Conservation (phyloP, 2,888 invertebrate species). For the Leucoma salicis region DNA sequence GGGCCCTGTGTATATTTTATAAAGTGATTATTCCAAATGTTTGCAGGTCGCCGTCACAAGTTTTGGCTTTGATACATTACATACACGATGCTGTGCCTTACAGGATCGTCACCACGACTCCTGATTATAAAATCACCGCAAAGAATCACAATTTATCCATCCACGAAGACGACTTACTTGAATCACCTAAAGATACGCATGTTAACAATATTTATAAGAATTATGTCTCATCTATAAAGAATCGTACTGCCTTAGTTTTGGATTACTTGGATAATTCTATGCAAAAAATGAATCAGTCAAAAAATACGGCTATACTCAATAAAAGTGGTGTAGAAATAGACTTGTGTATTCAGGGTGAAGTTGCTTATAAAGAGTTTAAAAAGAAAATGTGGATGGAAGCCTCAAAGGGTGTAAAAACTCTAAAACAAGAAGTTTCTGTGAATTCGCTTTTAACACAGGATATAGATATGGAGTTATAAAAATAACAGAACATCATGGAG, state of each 20-base stretch:
- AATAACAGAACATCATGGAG: background rate
- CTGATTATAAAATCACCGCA: slow-evolving; percentile 42
- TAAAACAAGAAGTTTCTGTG: slow-evolving; percentile 9
- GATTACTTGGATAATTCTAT: slow-evolving; percentile 59
- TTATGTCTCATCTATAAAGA: slow-evolving; percentile 46
- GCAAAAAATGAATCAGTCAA: slow-evolving; percentile 57
- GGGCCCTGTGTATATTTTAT: too few relatives aligned
- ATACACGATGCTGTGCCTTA: slow-evolving; percentile 61
- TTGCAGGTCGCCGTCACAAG: slow-evolving; percentile 55
- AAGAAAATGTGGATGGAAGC: slow-evolving; percentile 44
- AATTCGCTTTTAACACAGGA: slow-evolving; percentile 20
- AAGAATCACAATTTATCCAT: slow-evolving; percentile 32
- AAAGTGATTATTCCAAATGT: background rate
- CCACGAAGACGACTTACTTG: slow-evolving; percentile 34
- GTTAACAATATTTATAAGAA: slow-evolving; percentile 32
- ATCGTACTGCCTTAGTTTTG: slow-evolving; percentile 44
- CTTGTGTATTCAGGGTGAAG: slow-evolving; percentile 49
- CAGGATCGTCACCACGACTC: slow-evolving; percentile 51
- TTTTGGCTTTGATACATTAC: slow-evolving; percentile 61
- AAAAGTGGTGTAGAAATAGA: slow-evolving; percentile 59
- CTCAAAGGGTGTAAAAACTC: slow-evolving; percentile 32
- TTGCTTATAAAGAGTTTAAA: slow-evolving; percentile 45
- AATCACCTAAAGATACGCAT: slow-evolving; percentile 1
- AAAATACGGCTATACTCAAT: slow-evolving; percentile 32
- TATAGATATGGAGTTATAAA: slow-evolving; percentile 32